Conservation (phyloP, 2,797 vertebrate species). For the Pangasius djambal region DNA sequence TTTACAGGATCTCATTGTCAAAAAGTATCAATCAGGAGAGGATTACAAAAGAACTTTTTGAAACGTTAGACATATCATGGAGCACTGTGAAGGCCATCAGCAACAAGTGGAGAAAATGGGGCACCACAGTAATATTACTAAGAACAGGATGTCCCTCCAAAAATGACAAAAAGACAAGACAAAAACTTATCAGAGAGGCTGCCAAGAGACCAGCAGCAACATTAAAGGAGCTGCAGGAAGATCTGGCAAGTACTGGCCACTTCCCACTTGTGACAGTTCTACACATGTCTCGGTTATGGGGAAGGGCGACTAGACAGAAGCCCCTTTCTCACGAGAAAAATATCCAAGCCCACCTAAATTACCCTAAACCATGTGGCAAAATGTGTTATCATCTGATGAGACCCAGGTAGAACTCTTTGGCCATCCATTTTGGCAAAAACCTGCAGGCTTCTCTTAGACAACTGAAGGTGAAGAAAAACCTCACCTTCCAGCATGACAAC, state of each 20-base stretch:
- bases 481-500: background rate
- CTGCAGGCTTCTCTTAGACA: background rate
- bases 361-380: background rate
- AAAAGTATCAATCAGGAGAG: background rate
- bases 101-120: background rate
- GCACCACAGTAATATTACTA: background rate
- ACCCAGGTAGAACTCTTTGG: background rate
- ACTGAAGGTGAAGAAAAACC: background rate
- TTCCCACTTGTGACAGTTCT: background rate
- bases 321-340: background rate
- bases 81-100: background rate
- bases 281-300: background rate
- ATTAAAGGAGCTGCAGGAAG: background rate
- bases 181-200: background rate
- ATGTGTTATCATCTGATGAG: background rate
- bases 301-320: background rate
- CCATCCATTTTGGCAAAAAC: background rate
- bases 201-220: background rate
- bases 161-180: background rate
- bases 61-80: too few relatives aligned
- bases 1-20: background rate
- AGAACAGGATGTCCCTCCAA: background rate
- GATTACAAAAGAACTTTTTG: background rate
- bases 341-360: background rate
- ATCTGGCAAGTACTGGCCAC: background rate